Conservation (phyloP, 2,797 vertebrate genomes). For the Triplophysa bombifrons region DNA sequence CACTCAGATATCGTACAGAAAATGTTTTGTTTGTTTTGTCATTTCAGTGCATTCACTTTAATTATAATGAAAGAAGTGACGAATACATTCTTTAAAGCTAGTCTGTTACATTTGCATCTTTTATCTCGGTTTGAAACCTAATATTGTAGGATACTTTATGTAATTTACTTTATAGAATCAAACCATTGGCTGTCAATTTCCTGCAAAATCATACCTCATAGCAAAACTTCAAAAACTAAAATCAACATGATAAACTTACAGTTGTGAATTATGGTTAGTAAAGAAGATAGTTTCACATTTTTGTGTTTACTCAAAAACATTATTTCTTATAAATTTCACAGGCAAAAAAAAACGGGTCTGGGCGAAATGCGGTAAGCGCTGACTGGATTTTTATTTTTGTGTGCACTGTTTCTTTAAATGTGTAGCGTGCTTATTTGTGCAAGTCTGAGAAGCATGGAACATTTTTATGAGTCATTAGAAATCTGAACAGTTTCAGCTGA, state of each 20-base stretch:
- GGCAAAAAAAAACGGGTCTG: not conserved
- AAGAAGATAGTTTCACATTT: too few relatives aligned
- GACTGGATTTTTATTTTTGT: not conserved
- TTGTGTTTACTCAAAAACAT: too few relatives aligned
- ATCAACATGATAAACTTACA: too few relatives aligned
- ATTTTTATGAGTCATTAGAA: conserved; percentile 41
- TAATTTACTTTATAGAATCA: too few relatives aligned
- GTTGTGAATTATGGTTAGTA: too few relatives aligned
- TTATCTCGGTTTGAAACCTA: too few relatives aligned
- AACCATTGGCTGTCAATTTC: not conserved
- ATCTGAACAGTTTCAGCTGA: conserved; percentile 44
- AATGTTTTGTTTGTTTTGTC: not conserved
- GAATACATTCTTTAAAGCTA: not conserved
- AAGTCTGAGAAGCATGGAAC: conserved; percentile 33
- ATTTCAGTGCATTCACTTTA: not conserved
- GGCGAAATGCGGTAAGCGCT: not conserved
- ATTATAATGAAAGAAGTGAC: not conserved
- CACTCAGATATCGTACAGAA: not conserved
- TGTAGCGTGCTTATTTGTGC: conserved; percentile 9
- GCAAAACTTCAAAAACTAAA: too few relatives aligned
- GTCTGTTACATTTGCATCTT: not conserved
- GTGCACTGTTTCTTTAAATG: not conserved
- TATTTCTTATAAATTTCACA: not conserved
- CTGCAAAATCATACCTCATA: not conserved
- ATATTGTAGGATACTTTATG: too few relatives aligned